Evolutionary conservation across 2,888 invertebrate genomes (phyloP), one percentile per base, ranked within the genome.

Genomic region (Agrotis puta): DNA sequence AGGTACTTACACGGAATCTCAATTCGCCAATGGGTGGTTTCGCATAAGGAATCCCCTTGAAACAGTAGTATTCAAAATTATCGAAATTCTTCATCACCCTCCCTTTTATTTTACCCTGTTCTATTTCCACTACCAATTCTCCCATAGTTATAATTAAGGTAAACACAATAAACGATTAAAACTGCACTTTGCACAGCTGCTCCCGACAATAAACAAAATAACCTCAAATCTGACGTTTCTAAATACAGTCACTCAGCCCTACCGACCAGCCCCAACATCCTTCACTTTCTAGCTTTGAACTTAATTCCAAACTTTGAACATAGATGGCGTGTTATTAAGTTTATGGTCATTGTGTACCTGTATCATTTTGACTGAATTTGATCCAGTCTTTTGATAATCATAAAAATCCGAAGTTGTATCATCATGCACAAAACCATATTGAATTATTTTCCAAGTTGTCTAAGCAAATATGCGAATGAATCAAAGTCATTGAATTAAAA

Each of bases 41-140:
- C 1, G 97, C 97, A 83, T 96, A 97, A 0, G 97, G 97, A 59
- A 97, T 95, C 2, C 97, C 96, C 77, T 95, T 94, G 81, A 96
- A 97, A 33, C 92, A 92, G 77, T 90, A 93, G 84, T 94, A 97
- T 50, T 91, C 70, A 58, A 90, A 84, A 11, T 94, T 92, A 82
- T 92, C 94, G 1, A 89, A 86, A 51, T 94, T 92, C 62, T 88
- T 89, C 13, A 88, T 84, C 66, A 92, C 79, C 65, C 90, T 89
- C 1, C 97, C 97, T 74, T 92, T 90, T 57, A 97, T 86, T 83
- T 94, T 93, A 2, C 97, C 97, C 68, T 96, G 94, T 54, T 88
- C 90, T 14, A 94, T 91, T 85, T 89, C 82, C 43, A 95, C 90
- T 51, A 93, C 79, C 11, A 89, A 86, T 51, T 81, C 81, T 24